A percentile compares a stretch with the other conserved stretches of the same genome.
phyloP scores from a whole-genome alignment of 2,797 vertebrate genomes.

The Typhlichthys subterraneus region DNA sequence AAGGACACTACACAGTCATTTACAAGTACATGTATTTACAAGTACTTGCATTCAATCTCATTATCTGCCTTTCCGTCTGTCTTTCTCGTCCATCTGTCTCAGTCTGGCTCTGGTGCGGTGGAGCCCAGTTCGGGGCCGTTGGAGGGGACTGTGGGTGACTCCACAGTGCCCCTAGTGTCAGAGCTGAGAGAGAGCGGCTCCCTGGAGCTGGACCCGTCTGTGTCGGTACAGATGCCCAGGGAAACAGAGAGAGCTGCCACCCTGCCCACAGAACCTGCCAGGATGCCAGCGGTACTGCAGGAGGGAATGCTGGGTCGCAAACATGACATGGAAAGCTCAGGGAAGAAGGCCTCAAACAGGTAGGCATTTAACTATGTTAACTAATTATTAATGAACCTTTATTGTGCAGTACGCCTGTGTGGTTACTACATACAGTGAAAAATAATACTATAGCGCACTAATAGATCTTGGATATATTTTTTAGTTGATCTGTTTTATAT shows the following conservation, averaged over 20 bases:
- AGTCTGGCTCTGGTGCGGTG: conserved; percentile 61
- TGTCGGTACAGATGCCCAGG: conserved; percentile 26
- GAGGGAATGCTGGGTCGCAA: conserved; percentile 90
- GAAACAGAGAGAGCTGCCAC: neutral
- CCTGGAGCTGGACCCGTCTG: conserved; percentile 67
- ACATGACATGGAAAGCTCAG: conserved; percentile 87
- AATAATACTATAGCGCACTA: too few relatives aligned
- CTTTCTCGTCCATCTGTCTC: neutral
- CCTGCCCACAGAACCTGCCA: conserved; percentile 8
- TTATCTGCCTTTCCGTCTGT: neutral
- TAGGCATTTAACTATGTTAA: conserved; percentile 42
- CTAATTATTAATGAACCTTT: neutral
- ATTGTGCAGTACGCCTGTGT: neutral
- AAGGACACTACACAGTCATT: neutral
- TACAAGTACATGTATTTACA: neutral
- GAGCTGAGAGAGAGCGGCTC: conserved; percentile 72
- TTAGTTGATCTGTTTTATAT: neutral
- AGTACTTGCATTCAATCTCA: neutral
- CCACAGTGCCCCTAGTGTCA: conserved; percentile 51
- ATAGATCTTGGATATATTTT: neutral
- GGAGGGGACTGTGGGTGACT: conserved; percentile 64
- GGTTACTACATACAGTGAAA: too few relatives aligned
- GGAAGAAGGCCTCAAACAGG: conserved; percentile 93
- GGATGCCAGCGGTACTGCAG: conserved; percentile 76
- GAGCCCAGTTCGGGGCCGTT: conserved; percentile 59